Evolutionary conservation across 2,113 vertebrate genomes (phyloP), one percentile per base, ranked within the genome.

Genomic region (Pelmatolapia mariae): DNA sequence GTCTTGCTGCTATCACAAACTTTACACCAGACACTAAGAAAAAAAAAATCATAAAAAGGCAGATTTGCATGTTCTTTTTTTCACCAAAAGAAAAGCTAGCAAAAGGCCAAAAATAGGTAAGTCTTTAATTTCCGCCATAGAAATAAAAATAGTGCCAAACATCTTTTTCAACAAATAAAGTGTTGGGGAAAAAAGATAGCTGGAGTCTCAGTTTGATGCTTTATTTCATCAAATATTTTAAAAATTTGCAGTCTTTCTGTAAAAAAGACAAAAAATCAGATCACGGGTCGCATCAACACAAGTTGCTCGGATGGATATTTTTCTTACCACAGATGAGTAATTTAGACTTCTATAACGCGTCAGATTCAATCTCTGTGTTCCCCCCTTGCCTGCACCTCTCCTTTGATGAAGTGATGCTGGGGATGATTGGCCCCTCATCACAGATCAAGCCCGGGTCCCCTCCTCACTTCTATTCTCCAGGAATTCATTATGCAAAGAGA

Each of bases 381-480:
- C 36, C 31, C 50, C 43, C 33, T 73, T 54, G 6, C 13, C 84
- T 53, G 68, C 84, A 59, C 31, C 76, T 50, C 45, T 78, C 54
- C 40, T 87, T 50, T 91, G 87, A 88, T 89, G 81, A 85, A 85
- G 54, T 81, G 47, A 90, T 53, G n/a, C 86, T 61, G 81, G 31
- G 81, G 82, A 88, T 89, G 86, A 94, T 86, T 93, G 91, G 87
- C 88, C 63, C 45, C 90, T 92, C 83, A 89, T 89, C 87, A 73
- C 89, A 63, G 73, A 88, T 76, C 83, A 15, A 11, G 47, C 79
- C 50, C 81, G 56, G 76, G 84, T 85, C 87, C 66, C 56, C 85
- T 86, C 78, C 53, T 96, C 97, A 96, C 96, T 95, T 96, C 96
- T 22, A 66, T 89, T 86, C 86, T 83, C 24, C 82, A 83, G 80